Base-by-base conservation (phyloP, 2,797 vertebrate genomes). In the Danio kyathit region DNA sequence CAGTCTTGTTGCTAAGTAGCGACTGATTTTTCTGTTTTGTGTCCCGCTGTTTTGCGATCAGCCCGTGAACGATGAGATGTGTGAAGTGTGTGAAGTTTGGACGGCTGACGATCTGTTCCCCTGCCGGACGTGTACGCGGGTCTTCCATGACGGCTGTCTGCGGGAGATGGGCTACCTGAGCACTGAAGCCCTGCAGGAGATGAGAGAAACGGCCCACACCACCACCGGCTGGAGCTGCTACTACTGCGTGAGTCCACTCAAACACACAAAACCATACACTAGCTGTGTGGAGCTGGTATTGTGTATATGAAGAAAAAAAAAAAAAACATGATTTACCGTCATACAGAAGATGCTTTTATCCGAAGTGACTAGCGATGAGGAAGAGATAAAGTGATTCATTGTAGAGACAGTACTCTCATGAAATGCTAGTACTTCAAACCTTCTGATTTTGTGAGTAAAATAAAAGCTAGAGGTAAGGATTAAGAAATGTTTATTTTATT, bases 41-140 rank as follows among this genome's bases (percentile, higher is more conserved):
- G 19, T 78, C 11, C 59, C 6, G 2, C 43, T 79, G 17, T 61
- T 66, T 59, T 79, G 21, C 43, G 14, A 16, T 14, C 91, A 99
- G 98, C 94, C 97, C 2, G 66, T 90, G 61, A 96, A 93, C 0
- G 97, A 97, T 0, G 97, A 99, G 91, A 98, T 98, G 94, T 99
- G 98, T 0, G 97, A 99, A 10, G 95, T 99, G 83, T 99, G 98
- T 0, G 97, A 98, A 90, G 98, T 99, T 83, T 99, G 98, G 98
- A 99, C 98, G 0, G 98, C 97, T 0, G 97, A 99, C 40, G 97
- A 96, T 91, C 94, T 99, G 78, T 96, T 96, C 81, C 96, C 98
- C 0, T 99, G 98, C 90, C 92, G 96, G 70, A 85, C 95, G 86
- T 99, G 98, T 89, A 96, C 94, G 1, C 93, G 96, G 9, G 95